phyloP scores from a whole-genome alignment of 92 coral and sea anemone species.

The Bergia sp. region DNA sequence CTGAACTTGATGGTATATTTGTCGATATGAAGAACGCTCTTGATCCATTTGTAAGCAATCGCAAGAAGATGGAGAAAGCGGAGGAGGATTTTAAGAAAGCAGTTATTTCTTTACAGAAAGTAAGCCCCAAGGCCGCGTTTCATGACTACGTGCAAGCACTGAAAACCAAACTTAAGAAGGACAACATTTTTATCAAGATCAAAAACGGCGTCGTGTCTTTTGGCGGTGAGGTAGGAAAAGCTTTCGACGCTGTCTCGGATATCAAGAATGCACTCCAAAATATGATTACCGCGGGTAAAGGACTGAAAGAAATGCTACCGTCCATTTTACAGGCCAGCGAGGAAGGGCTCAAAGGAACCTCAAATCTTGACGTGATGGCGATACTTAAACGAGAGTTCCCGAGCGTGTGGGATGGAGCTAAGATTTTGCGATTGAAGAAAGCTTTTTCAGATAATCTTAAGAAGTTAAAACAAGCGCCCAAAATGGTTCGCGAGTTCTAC shows the following conservation, averaged over 20 bases:
- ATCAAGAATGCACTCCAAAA: slow-evolving; percentile 66
- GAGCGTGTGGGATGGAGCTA: slow-evolving; percentile 64
- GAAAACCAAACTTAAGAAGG: slow-evolving; percentile 64
- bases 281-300: slow-evolving; percentile 62
- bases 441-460: slow-evolving; percentile 63
- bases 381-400: slow-evolving; percentile 59
- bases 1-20: slow-evolving; percentile 74
- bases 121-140: slow-evolving; percentile 67
- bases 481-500: slow-evolving; percentile 77
- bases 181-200: slow-evolving; percentile 75
- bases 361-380: slow-evolving; percentile 47
- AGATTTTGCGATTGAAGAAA: slow-evolving; percentile 53
- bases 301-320: slow-evolving; percentile 70
- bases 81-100: slow-evolving; percentile 74
- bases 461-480: slow-evolving; percentile 69
- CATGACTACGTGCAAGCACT: slow-evolving; percentile 68
- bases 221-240: slow-evolving; percentile 60
- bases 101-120: slow-evolving; percentile 58
- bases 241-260: slow-evolving; percentile 55
- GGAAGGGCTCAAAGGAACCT: slow-evolving; percentile 59
- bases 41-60: slow-evolving; percentile 74
- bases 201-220: slow-evolving; percentile 72
- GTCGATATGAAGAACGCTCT: slow-evolving; percentile 59
- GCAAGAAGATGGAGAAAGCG: slow-evolving; percentile 69
- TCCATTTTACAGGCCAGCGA: slow-evolving; percentile 55